Evolutionary conservation across 2,797 vertebrate genomes (phyloP), one percentile per base, ranked within the genome.

Genomic region (Cyclopterus lumpus): DNA sequence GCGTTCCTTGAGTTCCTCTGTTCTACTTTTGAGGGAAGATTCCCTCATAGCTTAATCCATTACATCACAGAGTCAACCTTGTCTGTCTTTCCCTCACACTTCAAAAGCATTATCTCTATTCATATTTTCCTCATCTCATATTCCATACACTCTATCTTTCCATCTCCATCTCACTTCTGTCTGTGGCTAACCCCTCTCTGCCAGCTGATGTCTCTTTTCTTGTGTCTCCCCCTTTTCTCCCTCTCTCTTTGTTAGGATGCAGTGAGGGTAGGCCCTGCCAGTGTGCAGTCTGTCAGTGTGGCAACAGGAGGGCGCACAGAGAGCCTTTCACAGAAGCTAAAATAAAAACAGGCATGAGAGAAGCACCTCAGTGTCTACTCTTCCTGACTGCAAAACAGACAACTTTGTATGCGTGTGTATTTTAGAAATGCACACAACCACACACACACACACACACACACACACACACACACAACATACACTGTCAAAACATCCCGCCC

Each of bases 271-370:
- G 60, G 30, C 34, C 51, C 63, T 89, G 80, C 80, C 86, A 84
- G 78, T 58, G 72, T 59, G 77, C 36, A 62, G 65, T 66, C 77
- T 84, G 85, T 79, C 78, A 75, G 79, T 53, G 78, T 71, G 75
- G 69, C 75, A 86, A 81, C 77, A 81, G 89, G 71, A 67, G 81
- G 75, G 71, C 80, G 80, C 81, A 79, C 70, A 72, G 67, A 79
- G 73, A 70, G 53, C 68, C 75, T 82, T 83, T 84, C 72, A 77
- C 61, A 67, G 61, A 54, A 69, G 66, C 65, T 36, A 63, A 71
- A 87, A 84, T 71, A 75, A 68, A 81, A 63, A 88, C 75, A 81
- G 74, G 55, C 73, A 81, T 75, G 72, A 14, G 40, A 83, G 54
- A 78, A 83, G 79, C 76, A 85, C 71, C 71, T 77, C 49, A 62